Conservation (phyloP, 2,797 vertebrate genomes). For the Cynopterus sphinx region DNA sequence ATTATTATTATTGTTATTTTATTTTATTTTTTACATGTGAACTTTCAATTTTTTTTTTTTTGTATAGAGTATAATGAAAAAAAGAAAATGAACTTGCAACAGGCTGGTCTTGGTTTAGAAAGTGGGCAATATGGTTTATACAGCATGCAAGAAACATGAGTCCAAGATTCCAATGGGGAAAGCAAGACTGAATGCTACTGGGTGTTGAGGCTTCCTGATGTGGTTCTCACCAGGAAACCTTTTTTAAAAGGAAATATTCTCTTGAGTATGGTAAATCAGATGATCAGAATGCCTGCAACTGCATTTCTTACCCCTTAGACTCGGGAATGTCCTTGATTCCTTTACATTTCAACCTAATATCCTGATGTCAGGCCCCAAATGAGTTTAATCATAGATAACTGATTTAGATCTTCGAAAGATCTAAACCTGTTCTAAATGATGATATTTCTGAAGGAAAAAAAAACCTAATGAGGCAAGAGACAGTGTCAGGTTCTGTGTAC, state of each 20-base stretch:
- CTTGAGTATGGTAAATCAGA: neutral
- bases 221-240: neutral
- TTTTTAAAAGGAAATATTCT: neutral
- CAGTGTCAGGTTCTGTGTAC: neutral
- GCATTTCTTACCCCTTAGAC: neutral
- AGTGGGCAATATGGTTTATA: conserved; percentile 26
- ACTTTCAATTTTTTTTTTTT: conserved; percentile 75
- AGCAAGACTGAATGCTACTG: neutral
- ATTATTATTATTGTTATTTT: conserved; percentile 82
- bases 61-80: neutral
- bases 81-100: conserved; percentile 33
- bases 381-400: neutral
- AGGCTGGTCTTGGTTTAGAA: conserved; percentile 40
- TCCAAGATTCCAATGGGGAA: neutral
- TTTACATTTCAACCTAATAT: neutral
- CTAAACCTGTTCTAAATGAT: neutral
- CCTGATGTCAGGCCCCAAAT: neutral
- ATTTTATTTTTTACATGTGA: conserved; percentile 69
- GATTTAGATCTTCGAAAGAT: neutral
- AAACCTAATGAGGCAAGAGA: neutral
- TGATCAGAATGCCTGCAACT: neutral
- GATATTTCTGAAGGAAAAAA: neutral
- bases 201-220: neutral
- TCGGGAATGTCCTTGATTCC: neutral
- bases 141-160: neutral